A percentile compares a stretch with the other conserved stretches of the same genome.
Conservation (phyloP, 2,888 invertebrate species). For the Caenorhabditis sulstoni region DNA sequence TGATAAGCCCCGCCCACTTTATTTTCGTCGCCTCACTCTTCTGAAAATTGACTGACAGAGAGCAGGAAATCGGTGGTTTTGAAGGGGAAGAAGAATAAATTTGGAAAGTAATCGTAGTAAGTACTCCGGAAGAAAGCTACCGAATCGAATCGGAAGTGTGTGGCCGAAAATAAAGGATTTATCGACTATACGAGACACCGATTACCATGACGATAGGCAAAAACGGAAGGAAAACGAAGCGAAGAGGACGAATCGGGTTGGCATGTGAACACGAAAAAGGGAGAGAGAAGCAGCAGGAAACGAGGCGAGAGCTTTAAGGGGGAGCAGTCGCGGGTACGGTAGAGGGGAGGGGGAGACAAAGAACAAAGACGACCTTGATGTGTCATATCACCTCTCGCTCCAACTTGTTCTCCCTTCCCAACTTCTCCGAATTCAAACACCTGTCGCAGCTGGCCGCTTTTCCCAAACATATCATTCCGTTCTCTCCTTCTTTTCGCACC, state of each 20-base stretch:
- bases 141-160: conserved; percentile 16
- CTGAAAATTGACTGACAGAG: too few species aligned
- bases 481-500: not conserved
- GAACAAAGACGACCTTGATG: conserved; percentile 11
- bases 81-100: not conserved
- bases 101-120: not conserved
- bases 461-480: not conserved
- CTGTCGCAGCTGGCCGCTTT: conserved; percentile 7
- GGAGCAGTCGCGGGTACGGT: too few species aligned
- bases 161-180: conserved; percentile 14
- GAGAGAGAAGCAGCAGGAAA: not conserved
- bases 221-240: not conserved
- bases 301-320: too few species aligned
- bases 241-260: conserved; percentile 7
- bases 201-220: conserved; percentile 23
- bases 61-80: not conserved
- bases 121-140: conserved; percentile 4
- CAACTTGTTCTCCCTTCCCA: not conserved
- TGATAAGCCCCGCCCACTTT: conserved; percentile 40
- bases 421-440: conserved; percentile 8
- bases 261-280: not conserved
- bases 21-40: too few species aligned
- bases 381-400: conserved; percentile 10
- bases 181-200: conserved; percentile 31
- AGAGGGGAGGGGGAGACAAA: not conserved